Evolutionary conservation across 2,113 vertebrate species (phyloP).

Genomic region (Apus apus): DNA sequence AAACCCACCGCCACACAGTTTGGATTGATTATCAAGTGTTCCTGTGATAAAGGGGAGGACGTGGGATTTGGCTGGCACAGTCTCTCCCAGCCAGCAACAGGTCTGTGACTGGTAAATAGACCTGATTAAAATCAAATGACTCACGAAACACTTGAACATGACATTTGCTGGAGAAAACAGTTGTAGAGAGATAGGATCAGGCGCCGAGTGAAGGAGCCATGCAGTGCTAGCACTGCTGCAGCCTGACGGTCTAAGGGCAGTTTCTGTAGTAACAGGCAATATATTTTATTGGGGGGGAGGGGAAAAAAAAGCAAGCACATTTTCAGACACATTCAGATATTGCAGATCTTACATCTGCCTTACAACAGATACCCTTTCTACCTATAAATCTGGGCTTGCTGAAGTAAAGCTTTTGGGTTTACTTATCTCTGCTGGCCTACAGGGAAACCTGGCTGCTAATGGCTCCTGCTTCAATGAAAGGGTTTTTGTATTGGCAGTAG

Average conservation of each 20-base stretch:
- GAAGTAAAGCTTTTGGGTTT: neutral
- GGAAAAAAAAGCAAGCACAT: neutral
- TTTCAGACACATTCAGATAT: neutral
- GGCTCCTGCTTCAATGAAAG: neutral
- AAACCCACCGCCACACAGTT: neutral
- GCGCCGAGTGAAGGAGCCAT: neutral
- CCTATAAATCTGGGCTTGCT: neutral
- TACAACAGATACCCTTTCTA: neutral
- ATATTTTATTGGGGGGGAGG: neutral
- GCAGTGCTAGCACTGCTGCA: neutral
- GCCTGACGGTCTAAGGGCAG: neutral
- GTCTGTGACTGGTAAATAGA: neutral
- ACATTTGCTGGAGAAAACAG: neutral
- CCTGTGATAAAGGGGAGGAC: neutral
- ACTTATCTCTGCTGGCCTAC: neutral
- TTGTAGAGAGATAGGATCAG: neutral
- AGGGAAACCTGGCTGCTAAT: neutral
- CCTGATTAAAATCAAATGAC: neutral
- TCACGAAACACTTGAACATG: neutral
- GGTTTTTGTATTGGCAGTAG: neutral
- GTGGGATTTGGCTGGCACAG: neutral
- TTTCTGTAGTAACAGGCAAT: neutral
- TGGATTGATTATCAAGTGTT: neutral
- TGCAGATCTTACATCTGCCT: neutral
- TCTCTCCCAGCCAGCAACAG: neutral